Conservation (phyloP, 2,888 invertebrate genomes). For the Sminthurides aquaticus region DNA sequence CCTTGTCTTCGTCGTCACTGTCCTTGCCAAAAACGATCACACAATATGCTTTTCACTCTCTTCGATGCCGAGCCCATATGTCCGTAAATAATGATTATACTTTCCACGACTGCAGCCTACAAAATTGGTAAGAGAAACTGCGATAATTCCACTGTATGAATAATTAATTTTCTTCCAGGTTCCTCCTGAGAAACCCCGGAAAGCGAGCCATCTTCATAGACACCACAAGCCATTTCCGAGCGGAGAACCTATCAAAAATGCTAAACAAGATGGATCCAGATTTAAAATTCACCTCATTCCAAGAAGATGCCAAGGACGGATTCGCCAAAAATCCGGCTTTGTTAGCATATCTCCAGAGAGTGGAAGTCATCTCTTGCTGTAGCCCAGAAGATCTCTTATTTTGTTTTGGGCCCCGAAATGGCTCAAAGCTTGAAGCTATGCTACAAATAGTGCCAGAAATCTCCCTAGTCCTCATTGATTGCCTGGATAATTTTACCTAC, state of each 20-base stretch:
- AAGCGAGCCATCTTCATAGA: constrained; percentile 35
- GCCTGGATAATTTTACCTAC: constrained; percentile 24
- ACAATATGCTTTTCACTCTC: too few species aligned
- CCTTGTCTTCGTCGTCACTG: too few species aligned
- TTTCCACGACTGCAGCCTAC: too few species aligned
- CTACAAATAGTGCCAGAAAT: constrained; percentile 18
- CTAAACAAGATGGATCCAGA: constrained; percentile 22
- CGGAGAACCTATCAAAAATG: constrained; percentile 25
- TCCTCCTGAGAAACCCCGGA: constrained; percentile 22
- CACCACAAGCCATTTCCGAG: constrained; percentile 32
- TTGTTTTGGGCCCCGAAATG: constrained; percentile 25
- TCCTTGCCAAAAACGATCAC: not conserved
- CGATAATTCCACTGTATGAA: too few species aligned
- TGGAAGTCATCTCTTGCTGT: constrained; percentile 26
- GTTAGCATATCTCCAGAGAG: constrained; percentile 22
- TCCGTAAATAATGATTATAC: too few species aligned
- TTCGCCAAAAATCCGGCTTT: constrained; percentile 16
- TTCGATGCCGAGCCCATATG: too few species aligned
- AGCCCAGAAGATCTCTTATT: constrained; percentile 30
- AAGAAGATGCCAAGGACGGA: not conserved
- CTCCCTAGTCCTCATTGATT: constrained; percentile 30
- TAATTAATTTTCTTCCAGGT: constrained; percentile 25
- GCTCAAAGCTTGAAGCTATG: constrained; percentile 24
- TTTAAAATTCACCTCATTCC: not conserved
- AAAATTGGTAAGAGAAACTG: too few species aligned